Evolutionary conservation across 1,140 invertebrate genomes (phyloP), one percentile per base, ranked within the genome.

Genomic region (Cotesia vestalis): DNA sequence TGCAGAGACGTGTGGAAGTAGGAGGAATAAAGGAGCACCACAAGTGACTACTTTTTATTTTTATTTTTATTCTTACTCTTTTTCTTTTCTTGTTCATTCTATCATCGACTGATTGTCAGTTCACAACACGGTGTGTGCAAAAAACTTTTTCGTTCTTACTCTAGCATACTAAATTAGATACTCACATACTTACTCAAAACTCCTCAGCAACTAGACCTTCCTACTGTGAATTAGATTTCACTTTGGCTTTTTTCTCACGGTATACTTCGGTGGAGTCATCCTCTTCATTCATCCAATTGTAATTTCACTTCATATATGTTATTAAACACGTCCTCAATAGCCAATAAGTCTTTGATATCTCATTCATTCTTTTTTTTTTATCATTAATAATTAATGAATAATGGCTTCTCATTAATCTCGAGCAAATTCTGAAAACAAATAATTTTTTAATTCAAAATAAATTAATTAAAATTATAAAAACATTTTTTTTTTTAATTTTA

Each of bases 11-110:
- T 61, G 52, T 69, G 53, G 35, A 12, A 17, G 55, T 55, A 27
- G 14, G 27, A 6, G 60, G 36, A 34, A n/a, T 5, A 12, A 35
- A 46, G 5, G 53, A 46, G 17, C 12, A 20, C 4, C 14, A 53
- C 36, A 61, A 60, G 59, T 62, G 17, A 57, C 55, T 70, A 34
- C 38, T 69, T 70, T 70, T 62, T 27, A 27, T 27, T 17, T 17
- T 17, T 17, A 17, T 17, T 17, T 17, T 17, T 17, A 17, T 17
- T 17, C 1, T 17, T 17, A 17, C 17, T 27, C 27, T 27, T 27
- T 27, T 27, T 27, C 1, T 3, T 27, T 27, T 27, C 27, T 27
- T 27, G 1, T 27, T 57, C 11, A 38, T 62, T 70, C 17, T 46
- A 70, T 60, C 40, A 70, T 62, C 57, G 35, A 70, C 38, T 61